Conservation (phyloP, 2,888 invertebrate genomes). For the Dynastes grantii region DNA sequence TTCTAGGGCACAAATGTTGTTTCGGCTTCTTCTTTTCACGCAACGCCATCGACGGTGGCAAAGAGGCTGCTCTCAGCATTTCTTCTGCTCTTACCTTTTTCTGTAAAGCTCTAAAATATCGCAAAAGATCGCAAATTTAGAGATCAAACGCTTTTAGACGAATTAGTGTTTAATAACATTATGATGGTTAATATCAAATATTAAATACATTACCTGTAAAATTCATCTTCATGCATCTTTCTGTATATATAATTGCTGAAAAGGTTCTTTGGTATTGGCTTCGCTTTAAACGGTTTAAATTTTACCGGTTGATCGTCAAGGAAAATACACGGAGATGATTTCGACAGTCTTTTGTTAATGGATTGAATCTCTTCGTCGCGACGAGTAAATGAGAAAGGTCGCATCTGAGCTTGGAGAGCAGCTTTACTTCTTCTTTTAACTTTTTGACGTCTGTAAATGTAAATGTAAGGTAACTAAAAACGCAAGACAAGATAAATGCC, state of each 20-base stretch:
- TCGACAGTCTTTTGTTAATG: slow-evolving; percentile 65
- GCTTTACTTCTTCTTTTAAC: slow-evolving; percentile 77
- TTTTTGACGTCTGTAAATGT: slow-evolving; percentile 73
- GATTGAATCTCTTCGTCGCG: slow-evolving; percentile 70
- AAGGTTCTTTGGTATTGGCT: slow-evolving; percentile 80
- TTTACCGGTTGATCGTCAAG: slow-evolving; percentile 68
- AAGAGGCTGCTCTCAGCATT: slow-evolving; percentile 77
- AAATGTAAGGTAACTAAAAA: neutral
- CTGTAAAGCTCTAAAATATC: slow-evolving; percentile 73
- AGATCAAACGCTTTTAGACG: no score
- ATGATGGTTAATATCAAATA: no score
- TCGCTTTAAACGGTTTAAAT: slow-evolving; percentile 76
- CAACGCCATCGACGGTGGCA: slow-evolving; percentile 80
- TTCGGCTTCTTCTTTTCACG: slow-evolving; percentile 71
- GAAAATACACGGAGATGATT: slow-evolving; percentile 68
- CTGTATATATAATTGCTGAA: slow-evolving; percentile 82
- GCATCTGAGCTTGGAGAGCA: slow-evolving; percentile 77
- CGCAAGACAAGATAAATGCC: no score
- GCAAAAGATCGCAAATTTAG: no score
- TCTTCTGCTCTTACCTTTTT: slow-evolving; percentile 81
- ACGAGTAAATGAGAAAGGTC: slow-evolving; percentile 78
- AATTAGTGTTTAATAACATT: no score
- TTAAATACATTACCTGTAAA: slow-evolving; percentile 75
- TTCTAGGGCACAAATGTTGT: slow-evolving; percentile 66
- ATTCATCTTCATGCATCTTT: slow-evolving; percentile 82